Conservation (phyloP, 2,113 vertebrate species). For the Camarhynchus parvulus region DNA sequence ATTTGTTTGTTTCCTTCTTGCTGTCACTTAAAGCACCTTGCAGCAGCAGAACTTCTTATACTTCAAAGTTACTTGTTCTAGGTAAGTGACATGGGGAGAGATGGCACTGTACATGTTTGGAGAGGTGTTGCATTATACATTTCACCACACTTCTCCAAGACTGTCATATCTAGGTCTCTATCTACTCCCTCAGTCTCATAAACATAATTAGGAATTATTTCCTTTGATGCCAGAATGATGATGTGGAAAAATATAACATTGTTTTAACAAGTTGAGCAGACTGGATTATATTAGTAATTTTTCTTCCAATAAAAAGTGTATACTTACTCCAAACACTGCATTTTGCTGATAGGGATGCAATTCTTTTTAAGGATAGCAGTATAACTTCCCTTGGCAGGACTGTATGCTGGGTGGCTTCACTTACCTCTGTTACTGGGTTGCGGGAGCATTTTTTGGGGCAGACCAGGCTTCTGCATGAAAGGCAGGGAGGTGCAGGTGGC, state of each 20-base stretch:
- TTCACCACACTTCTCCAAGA: not conserved
- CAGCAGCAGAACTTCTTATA: not conserved
- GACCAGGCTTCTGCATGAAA: not conserved
- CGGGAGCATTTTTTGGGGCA: not conserved
- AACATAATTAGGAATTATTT: not conserved
- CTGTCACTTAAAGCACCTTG: not conserved
- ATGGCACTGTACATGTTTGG: not conserved
- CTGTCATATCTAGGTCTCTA: not conserved
- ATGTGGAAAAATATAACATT: not conserved
- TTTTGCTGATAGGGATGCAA: not conserved
- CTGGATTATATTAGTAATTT: not conserved
- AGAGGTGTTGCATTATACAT: not conserved
- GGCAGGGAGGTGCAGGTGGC: not conserved
- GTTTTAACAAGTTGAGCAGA: not conserved
- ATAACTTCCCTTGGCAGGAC: not conserved
- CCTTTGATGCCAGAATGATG: not conserved
- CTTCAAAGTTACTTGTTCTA: conserved; percentile 9
- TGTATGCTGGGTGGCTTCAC: not conserved
- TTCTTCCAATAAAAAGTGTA: not conserved
- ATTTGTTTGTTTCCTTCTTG: not conserved
- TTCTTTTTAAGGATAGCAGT: not conserved
- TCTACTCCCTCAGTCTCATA: not conserved
- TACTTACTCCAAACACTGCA: not conserved
- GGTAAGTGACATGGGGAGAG: not conserved
- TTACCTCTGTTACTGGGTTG: not conserved